Base-by-base conservation (phyloP, 2,888 invertebrate genomes). In the Taenaris catops region DNA sequence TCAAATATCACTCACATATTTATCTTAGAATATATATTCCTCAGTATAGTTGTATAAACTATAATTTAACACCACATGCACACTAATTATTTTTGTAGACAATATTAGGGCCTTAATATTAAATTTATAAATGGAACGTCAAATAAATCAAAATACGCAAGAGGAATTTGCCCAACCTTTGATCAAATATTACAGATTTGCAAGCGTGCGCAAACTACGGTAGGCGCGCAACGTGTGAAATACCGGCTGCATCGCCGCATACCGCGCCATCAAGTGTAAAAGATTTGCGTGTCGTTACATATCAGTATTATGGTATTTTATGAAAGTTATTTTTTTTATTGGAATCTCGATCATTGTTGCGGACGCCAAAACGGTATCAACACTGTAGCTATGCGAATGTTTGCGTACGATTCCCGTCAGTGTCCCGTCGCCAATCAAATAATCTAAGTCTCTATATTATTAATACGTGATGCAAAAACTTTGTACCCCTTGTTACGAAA, bases 231-330 rank as follows among this genome's bases (percentile, higher is more conserved):
- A 46, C 51, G 51, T 63, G 49, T 63, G 62, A 57, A 49, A 41
- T 39, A 28, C 20, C 8, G 3, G 5, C 12, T 6, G 46, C 25
- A 25, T 16, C 23, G 21, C 23, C 35, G 39, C 42, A 43, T 35
- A 35, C 23, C 21, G 27, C 18, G 28, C 36, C 28, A 17, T 26
- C 40, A 37, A 23, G 40, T 43, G 34, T 40, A 21, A 29, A 28
- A 25, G 17, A 37, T 40, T 24, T 37, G 56, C 58, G 55, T 58
- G 54, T 25, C 36, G 55, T 60, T 62, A 59, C 58, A 58, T 57
- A 53, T 58, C 46, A 51, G 46, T 56, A 63, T 63, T 60, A 70
- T 69, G 61, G 63, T 63, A 67, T 68, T 67, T 48, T 63, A 61
- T 58, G 64, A 73, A 69, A 69, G 68, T 64, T 64, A 53, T 51